Evolutionary conservation across 2,113 vertebrate genomes (phyloP).

Genomic region (Triplophysa siluroides): DNA sequence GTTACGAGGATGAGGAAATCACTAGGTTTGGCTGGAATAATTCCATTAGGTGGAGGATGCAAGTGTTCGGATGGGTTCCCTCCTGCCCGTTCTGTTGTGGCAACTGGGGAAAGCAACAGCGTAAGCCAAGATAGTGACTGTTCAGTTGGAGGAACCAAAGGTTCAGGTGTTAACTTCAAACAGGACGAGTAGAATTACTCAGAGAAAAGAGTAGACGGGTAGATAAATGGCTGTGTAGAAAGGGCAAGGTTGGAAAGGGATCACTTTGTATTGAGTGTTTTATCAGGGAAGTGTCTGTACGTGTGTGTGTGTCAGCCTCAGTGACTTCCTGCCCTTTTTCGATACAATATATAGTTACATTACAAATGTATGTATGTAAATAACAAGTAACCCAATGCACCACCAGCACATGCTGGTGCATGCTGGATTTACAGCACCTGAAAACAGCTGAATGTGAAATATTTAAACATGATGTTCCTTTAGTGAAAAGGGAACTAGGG

Average conservation of each 20-base stretch:
- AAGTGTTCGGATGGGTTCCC: not conserved
- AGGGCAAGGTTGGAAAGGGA: not conserved
- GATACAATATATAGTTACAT: not conserved
- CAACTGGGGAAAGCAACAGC: not conserved
- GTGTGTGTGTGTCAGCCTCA: not conserved
- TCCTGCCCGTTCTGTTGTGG: conserved; percentile 20
- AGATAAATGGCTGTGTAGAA: not conserved
- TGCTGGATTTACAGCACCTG: not conserved
- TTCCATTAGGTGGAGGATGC: conserved; percentile 1
- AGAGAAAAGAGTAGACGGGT: no score
- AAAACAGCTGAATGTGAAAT: not conserved
- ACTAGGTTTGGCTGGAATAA: not conserved
- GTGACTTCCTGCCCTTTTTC: not conserved
- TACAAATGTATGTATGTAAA: not conserved
- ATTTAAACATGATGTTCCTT: not conserved
- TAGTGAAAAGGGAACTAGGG: not conserved
- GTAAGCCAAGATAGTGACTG: not conserved
- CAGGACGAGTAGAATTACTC: not conserved
- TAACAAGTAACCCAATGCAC: no score
- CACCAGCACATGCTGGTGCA: not conserved
- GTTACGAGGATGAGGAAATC: not conserved
- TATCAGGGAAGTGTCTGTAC: not conserved
- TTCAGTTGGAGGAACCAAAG: conserved; percentile 1
- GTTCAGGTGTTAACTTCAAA: not conserved
- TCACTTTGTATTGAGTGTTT: not conserved